Evolutionary conservation across 2,797 vertebrate genomes (phyloP).

Genomic region (Sparidentex hasta): DNA sequence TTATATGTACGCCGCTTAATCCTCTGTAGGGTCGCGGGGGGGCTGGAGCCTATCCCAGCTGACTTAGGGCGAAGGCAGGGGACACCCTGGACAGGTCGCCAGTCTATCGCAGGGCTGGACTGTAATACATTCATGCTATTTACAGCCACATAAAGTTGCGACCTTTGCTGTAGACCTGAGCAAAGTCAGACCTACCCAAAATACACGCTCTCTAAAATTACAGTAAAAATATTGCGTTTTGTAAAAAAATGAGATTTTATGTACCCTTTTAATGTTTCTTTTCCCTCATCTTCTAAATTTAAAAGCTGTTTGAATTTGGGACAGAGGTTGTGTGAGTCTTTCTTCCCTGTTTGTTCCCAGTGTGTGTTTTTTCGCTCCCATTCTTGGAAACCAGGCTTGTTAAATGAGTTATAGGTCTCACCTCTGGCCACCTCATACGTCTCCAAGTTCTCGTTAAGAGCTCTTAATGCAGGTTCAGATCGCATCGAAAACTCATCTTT

Average conservation of each 20-base stretch:
- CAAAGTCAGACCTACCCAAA: too few relatives aligned
- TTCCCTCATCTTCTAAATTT: neutral
- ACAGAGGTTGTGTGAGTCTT: slow-evolving; percentile 8
- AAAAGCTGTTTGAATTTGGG: slow-evolving; percentile 3
- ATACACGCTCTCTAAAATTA: neutral
- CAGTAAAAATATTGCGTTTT: neutral
- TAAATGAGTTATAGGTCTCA: slow-evolving; percentile 1
- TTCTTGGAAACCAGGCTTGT: slow-evolving; percentile 13
- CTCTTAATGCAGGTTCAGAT: neutral
- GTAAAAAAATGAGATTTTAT: neutral
- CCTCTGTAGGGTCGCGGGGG: too few relatives aligned
- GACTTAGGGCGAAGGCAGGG: too few relatives aligned
- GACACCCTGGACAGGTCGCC: too few relatives aligned
- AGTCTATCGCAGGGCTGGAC: too few relatives aligned
- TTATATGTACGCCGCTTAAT: too few relatives aligned
- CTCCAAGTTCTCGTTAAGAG: neutral
- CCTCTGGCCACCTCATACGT: slow-evolving; percentile 1
- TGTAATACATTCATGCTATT: too few relatives aligned
- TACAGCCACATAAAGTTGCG: too few relatives aligned
- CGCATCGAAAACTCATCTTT: neutral
- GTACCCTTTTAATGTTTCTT: neutral
- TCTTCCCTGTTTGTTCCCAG: slow-evolving; percentile 14
- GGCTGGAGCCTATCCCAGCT: too few relatives aligned
- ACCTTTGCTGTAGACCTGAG: too few relatives aligned
- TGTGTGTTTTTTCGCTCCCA: neutral